Conservation (phyloP, 2,888 invertebrate species). For the Torymus tubicola region DNA sequence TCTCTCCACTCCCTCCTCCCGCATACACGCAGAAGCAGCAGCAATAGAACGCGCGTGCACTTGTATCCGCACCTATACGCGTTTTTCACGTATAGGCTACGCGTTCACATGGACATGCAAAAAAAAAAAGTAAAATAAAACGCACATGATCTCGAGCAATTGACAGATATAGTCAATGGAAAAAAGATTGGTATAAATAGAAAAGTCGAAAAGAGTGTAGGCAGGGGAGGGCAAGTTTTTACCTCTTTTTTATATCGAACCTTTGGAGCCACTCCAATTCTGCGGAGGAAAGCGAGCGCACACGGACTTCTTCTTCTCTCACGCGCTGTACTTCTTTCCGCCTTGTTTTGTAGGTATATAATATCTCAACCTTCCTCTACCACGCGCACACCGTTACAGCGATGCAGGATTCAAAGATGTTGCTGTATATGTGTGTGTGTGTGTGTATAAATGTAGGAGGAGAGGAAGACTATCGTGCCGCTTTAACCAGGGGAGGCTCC, state of each 20-base stretch:
- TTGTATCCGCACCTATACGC: no score
- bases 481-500: slow-evolving; percentile 16
- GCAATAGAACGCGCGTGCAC: no score
- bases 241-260: neutral
- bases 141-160: slow-evolving; percentile 3
- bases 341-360: slow-evolving; percentile 1
- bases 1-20: no score
- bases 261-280: slow-evolving; percentile 45
- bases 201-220: no score
- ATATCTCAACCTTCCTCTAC: no score
- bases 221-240: neutral
- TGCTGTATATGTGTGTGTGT: no score
- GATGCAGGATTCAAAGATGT: slow-evolving; percentile 22
- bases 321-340: neutral
- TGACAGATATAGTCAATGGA: slow-evolving; percentile 21
- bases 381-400: no score
- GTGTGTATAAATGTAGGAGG: neutral
- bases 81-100: no score
- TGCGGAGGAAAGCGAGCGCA: neutral
- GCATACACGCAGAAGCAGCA: no score
- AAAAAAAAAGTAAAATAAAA: no score
- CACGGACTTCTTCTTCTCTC: neutral
- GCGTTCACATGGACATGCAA: no score
- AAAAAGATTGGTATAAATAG: neutral
- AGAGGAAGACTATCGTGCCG: slow-evolving; percentile 3